phyloP scores from a whole-genome alignment of 2,797 vertebrate genomes.

The Amniataba percoides region DNA sequence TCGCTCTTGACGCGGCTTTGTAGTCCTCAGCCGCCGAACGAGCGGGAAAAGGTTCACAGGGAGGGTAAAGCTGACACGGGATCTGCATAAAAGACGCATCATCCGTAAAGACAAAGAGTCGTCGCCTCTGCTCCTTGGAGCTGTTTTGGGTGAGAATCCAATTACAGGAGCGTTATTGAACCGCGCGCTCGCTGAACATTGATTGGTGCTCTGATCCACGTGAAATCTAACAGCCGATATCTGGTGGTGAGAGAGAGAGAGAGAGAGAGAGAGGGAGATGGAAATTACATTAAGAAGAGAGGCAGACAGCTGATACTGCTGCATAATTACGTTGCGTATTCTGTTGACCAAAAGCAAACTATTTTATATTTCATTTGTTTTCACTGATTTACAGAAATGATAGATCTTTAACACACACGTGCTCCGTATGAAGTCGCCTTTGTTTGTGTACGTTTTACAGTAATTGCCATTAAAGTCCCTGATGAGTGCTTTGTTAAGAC shows the following conservation, averaged over 20 bases:
- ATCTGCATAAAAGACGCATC: conserved; percentile 46
- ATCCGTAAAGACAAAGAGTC: conserved; percentile 39
- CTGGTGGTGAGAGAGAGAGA: not conserved
- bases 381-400: not conserved
- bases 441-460: conserved; percentile 28
- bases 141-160: conserved; percentile 38
- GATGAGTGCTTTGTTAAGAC: conserved; percentile 34
- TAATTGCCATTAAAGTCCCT: conserved; percentile 26
- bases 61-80: conserved; percentile 53
- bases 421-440: not conserved
- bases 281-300: conserved; percentile 12
- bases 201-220: conserved; percentile 38
- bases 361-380: not conserved
- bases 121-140: conserved; percentile 14
- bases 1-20: conserved; percentile 36
- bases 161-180: conserved; percentile 37
- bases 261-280: not conserved
- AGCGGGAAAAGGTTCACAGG: conserved; percentile 51
- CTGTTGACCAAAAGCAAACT: not conserved
- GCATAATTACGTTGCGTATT: conserved; percentile 8
- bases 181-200: conserved; percentile 5
- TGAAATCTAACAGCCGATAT: conserved; percentile 32
- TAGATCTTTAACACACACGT: conserved; percentile 11
- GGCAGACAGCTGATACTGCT: conserved; percentile 6
- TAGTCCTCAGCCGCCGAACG: conserved; percentile 20